phyloP scores from a whole-genome alignment of 2,113 vertebrate species.

The Protobothrops mucrosquamatus region DNA sequence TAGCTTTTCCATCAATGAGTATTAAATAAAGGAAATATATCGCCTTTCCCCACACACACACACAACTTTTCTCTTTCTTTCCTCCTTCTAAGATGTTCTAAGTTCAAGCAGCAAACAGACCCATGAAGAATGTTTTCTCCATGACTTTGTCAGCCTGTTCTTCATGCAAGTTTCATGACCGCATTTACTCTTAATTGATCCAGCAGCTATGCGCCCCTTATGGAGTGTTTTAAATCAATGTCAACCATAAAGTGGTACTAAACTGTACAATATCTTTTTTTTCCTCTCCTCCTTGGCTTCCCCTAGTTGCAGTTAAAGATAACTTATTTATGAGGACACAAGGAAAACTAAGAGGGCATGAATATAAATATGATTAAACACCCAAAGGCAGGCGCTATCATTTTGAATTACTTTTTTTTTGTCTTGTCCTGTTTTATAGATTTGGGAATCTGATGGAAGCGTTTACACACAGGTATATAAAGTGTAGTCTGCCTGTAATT shows the following conservation, averaged over 20 bases:
- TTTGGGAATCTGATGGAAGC: fast-evolving
- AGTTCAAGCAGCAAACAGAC: constrained; percentile 20
- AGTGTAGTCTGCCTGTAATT: neutral
- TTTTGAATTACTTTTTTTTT: constrained; percentile 14
- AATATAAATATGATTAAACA: constrained; percentile 30
- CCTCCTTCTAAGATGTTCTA: neutral
- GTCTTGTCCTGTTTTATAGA: neutral
- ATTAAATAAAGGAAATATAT: neutral
- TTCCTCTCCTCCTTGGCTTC: neutral
- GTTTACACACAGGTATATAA: neutral
- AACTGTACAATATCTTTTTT: constrained; percentile 38
- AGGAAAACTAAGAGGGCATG: constrained; percentile 30
- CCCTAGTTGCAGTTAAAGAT: constrained; percentile 41
- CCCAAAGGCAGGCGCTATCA: constrained; percentile 3
- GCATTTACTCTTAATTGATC: constrained; percentile 51
- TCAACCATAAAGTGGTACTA: constrained; percentile 45
- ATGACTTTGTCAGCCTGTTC: constrained; percentile 26
- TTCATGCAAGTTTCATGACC: constrained; percentile 57
- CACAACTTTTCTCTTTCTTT: neutral
- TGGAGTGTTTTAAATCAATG: constrained; percentile 51
- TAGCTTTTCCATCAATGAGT: constrained; percentile 14
- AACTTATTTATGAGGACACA: constrained; percentile 45
- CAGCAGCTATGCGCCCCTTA: constrained; percentile 35
- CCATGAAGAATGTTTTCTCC: neutral
- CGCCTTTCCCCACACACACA: neutral